phyloP scores from a whole-genome alignment of 64 coral and sea anemone species.

The Montipora efflorescens region DNA sequence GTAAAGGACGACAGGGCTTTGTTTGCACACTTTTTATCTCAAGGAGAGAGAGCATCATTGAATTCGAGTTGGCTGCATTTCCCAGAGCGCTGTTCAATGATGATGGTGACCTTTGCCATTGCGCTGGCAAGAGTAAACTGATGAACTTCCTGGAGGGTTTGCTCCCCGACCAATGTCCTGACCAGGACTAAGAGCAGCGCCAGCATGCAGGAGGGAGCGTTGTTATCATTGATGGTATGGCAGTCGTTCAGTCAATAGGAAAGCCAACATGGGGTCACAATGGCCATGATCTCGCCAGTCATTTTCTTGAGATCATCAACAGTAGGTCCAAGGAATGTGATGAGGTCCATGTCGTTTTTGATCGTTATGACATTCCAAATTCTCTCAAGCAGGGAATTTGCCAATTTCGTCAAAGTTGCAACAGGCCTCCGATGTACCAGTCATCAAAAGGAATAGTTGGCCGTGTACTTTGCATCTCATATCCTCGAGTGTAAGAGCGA shows the following conservation, averaged over 20 bases:
- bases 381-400: constrained; percentile 47
- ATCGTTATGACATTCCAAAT: constrained; percentile 45
- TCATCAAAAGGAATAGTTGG: constrained; percentile 19
- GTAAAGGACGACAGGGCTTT: constrained; percentile 58
- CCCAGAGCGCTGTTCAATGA: constrained; percentile 47
- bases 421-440: background rate
- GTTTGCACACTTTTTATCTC: constrained; percentile 49
- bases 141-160: background rate
- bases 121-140: constrained; percentile 54
- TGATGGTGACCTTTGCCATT: constrained; percentile 54
- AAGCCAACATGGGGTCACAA: background rate
- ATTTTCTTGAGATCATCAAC: constrained; percentile 33
- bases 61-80: constrained; percentile 34
- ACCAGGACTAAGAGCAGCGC: background rate
- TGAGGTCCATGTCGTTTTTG: constrained; percentile 60
- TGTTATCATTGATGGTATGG: background rate
- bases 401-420: constrained; percentile 30
- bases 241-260: background rate
- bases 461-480: constrained; percentile 25
- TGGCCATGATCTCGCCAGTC: background rate
- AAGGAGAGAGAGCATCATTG: constrained; percentile 63
- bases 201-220: background rate
- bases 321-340: background rate
- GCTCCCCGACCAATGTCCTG: background rate
- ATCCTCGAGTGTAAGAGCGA: constrained; percentile 15